phyloP scores from a whole-genome alignment of 2,888 invertebrate species.

The Metalampra italica region DNA sequence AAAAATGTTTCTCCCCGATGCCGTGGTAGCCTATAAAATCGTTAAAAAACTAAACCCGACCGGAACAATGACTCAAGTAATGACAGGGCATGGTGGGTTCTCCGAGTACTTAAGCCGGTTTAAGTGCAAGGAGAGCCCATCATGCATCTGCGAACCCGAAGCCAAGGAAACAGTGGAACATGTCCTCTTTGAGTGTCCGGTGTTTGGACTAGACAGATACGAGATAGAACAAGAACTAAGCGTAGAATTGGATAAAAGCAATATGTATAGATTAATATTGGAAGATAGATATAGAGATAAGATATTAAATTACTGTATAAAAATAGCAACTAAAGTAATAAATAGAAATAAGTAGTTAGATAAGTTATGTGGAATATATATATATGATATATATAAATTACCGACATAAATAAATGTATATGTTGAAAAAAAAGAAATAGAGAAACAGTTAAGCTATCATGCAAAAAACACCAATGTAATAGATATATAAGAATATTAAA shows the following conservation, averaged over 20 bases:
- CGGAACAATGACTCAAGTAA: background rate
- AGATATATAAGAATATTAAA: too few species aligned
- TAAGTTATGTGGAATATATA: background rate
- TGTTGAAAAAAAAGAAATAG: too few species aligned
- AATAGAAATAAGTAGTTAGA: background rate
- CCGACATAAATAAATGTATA: too few species aligned
- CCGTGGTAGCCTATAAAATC: background rate
- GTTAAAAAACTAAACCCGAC: background rate
- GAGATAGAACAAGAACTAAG: background rate
- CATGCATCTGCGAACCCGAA: background rate
- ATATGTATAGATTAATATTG: background rate
- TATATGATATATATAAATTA: background rate
- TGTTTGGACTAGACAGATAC: background rate
- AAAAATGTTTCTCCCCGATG: constrained; percentile 10
- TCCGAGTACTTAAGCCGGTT: background rate
- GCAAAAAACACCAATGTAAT: too few species aligned
- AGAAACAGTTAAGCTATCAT: too few species aligned
- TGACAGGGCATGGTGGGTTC: background rate
- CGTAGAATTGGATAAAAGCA: background rate
- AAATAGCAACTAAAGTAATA: background rate
- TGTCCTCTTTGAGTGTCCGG: background rate
- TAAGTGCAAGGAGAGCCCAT: background rate
- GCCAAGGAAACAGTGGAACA: background rate
- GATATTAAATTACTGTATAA: background rate
- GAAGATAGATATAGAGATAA: background rate